These are phyloP conservation scores for Channallabes apus DNA, from an alignment of 2,797 vertebrate species.

Conservation along the genomic window DNA sequence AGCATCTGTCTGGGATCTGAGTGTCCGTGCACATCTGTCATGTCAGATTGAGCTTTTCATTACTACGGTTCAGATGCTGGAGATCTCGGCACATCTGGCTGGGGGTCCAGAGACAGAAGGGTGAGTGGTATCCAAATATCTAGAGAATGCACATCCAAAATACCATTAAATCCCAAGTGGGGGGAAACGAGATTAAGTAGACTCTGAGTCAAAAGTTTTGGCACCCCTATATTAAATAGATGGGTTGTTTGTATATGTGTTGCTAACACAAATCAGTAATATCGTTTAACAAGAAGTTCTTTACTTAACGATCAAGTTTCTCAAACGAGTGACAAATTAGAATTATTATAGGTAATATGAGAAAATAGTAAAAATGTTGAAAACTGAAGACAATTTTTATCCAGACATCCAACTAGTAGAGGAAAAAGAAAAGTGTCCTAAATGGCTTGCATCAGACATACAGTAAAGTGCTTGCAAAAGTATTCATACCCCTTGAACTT, in stretches of 20 bases:
- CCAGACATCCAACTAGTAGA: background rate
- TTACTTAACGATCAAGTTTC: background rate
- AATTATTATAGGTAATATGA: background rate
- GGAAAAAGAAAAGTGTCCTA: background rate
- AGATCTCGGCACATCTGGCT: background rate
- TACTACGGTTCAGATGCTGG: background rate
- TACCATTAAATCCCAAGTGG: background rate
- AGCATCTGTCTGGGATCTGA: slow-evolving; percentile 20
- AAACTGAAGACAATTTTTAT: background rate
- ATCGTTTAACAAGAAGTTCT: background rate
- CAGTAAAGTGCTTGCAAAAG: no score
- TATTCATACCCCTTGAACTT: no score
- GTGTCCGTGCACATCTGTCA: background rate
- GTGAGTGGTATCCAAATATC: background rate
- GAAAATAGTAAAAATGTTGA: background rate
- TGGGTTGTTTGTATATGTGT: background rate
- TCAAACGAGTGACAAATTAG: background rate
- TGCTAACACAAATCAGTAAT: background rate
- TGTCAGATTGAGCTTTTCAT: background rate
- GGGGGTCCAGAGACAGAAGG: background rate
- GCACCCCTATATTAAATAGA: background rate
- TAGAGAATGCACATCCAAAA: background rate
- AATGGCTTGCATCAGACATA: background rate
- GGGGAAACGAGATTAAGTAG: background rate
- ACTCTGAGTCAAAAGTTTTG: background rate